Percentiles rank a stretch among this genome's conserved stretches.
phyloP scores from a whole-genome alignment of 1,140 invertebrate genomes.

The Eriocheir sinensis region DNA sequence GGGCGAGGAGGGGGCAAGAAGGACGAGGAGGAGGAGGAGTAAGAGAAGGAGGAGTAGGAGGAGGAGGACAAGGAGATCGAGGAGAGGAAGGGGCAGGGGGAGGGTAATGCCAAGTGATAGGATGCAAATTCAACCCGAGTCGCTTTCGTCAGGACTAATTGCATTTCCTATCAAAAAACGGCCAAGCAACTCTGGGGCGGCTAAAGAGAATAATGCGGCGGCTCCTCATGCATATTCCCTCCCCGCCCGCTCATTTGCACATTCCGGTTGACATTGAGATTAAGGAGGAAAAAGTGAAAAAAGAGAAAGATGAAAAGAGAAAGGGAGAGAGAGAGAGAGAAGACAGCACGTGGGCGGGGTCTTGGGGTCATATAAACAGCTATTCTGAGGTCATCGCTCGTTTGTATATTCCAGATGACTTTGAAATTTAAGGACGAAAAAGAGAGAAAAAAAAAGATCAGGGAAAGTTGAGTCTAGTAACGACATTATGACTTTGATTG shows the following conservation, averaged over 20 bases:
- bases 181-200: not conserved
- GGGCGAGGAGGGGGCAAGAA: not conserved
- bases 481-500: not conserved
- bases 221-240: not conserved
- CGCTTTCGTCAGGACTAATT: not conserved
- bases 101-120: not conserved
- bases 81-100: not conserved
- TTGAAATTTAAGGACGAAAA: not conserved
- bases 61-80: not conserved
- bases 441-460: not conserved
- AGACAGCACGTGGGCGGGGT: no score
- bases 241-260: not conserved
- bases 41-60: slow-evolving; percentile 16
- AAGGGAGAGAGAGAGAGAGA: no score
- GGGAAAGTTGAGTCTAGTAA: not conserved
- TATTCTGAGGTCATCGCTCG: no score
- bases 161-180: slow-evolving; percentile 25
- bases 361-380: no score
- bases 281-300: not conserved
- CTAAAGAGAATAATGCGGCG: not conserved
- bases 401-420: slow-evolving; percentile 11
- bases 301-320: not conserved
- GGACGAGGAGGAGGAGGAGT: not conserved
- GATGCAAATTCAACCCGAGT: slow-evolving; percentile 1
- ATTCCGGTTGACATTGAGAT: not conserved